Evolutionary conservation across 1,140 invertebrate species (phyloP).

Genomic region (Pararge aegeria): DNA sequence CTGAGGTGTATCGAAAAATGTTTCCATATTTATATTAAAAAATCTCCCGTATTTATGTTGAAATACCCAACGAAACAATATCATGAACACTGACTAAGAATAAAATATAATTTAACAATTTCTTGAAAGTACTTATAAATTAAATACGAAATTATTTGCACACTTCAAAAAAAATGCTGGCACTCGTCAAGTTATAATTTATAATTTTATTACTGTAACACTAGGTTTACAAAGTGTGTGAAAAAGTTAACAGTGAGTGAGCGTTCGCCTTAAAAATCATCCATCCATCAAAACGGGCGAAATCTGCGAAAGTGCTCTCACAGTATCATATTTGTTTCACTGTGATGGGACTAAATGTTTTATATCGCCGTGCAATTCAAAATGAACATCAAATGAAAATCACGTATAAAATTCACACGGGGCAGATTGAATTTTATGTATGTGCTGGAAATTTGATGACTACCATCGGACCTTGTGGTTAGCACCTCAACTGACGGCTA

Average conservation of each 20-base stretch:
- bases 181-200: too few species aligned
- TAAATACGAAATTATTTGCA: too few species aligned
- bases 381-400: slow-evolving; percentile 21
- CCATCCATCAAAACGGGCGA: slow-evolving; percentile 23
- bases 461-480: neutral
- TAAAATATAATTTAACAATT: too few species aligned
- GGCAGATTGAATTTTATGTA: neutral
- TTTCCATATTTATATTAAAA: too few species aligned
- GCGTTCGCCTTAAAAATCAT: slow-evolving; percentile 17
- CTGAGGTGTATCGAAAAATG: too few species aligned
- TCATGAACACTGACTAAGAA: too few species aligned
- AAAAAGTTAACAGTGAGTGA: neutral
- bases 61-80: too few species aligned
- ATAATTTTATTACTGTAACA: too few species aligned
- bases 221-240: too few species aligned
- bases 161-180: too few species aligned
- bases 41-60: too few species aligned
- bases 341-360: slow-evolving; percentile 23
- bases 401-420: neutral
- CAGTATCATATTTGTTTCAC: slow-evolving; percentile 22
- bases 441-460: neutral
- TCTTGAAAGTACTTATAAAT: too few species aligned
- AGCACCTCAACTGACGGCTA: neutral
- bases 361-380: slow-evolving; percentile 2
- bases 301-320: slow-evolving; percentile 24